A percentile compares a stretch with the other conserved stretches of the same genome.
Evolutionary conservation across 2,797 vertebrate species (phyloP).

Genomic region (Xiphophorus birchmanni): DNA sequence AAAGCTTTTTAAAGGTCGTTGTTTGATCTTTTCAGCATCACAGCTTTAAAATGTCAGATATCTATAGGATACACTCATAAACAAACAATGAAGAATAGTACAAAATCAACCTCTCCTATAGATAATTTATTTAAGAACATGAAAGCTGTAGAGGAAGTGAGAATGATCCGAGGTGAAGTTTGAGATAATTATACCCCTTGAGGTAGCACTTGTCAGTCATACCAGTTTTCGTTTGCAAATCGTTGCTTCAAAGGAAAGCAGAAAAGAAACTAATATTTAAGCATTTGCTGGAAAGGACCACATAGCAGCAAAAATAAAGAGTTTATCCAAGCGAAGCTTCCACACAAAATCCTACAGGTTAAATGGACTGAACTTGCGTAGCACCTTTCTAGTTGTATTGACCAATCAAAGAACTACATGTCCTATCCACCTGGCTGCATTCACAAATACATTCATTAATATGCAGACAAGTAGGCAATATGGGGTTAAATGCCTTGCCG

Average conservation of each 20-base stretch:
- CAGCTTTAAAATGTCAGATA: conserved; percentile 20
- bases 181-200: conserved; percentile 26
- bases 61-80: conserved; percentile 16
- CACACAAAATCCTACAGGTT: not conserved
- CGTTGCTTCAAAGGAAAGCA: not conserved
- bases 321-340: not conserved
- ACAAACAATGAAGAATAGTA: not conserved
- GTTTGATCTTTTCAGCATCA: conserved; percentile 13
- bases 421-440: not conserved
- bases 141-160: conserved; percentile 1
- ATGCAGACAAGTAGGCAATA: not conserved
- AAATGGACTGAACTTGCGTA: not conserved
- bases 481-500: not conserved
- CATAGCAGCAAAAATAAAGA: not conserved
- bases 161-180: conserved; percentile 19
- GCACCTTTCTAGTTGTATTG: not conserved
- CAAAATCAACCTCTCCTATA: not conserved
- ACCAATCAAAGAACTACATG: not conserved
- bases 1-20: conserved; percentile 2
- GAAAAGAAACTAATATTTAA: not conserved
- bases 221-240: conserved; percentile 1
- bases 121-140: conserved; percentile 3
- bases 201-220: conserved; percentile 8
- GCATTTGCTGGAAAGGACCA: not conserved
- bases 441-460: not conserved